Evolutionary conservation across 2,113 vertebrate species (phyloP).

Genomic region (Cavia porcellus): DNA sequence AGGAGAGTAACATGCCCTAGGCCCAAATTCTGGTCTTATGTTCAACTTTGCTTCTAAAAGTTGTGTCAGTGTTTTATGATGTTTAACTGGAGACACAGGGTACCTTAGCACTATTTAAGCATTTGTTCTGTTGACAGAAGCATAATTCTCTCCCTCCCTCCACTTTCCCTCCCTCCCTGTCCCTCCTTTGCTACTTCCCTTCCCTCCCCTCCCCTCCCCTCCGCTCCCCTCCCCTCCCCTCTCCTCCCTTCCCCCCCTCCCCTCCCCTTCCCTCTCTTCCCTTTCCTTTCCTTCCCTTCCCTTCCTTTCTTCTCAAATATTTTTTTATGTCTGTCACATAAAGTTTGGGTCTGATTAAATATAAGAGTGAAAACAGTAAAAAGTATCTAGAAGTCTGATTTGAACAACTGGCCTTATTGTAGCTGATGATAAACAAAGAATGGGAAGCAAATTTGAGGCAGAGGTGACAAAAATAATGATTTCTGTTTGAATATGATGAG

Average conservation of each 20-base stretch:
- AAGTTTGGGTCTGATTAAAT: neutral
- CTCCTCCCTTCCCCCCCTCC: too few relatives aligned
- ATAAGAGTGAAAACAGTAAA: neutral
- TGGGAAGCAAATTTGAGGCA: neutral
- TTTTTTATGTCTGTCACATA: neutral
- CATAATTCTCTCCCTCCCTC: neutral
- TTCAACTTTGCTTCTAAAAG: constrained; percentile 8
- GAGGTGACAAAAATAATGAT: neutral
- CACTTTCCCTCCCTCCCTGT: too few relatives aligned
- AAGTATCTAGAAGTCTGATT: neutral
- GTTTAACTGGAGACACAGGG: neutral
- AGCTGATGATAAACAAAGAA: neutral
- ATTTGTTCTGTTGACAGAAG: neutral
- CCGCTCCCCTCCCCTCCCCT: fast-evolving
- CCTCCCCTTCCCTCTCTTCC: too few relatives aligned
- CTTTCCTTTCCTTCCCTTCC: neutral
- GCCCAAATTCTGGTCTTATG: neutral
- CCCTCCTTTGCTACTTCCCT: fast-evolving
- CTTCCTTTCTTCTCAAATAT: constrained; percentile 29
- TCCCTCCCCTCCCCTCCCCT: fast-evolving
- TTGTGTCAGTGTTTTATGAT: constrained; percentile 9
- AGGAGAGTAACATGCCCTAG: neutral
- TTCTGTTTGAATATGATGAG: neutral
- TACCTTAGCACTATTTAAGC: neutral
- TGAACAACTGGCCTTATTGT: neutral